Conservation (phyloP, 2,888 invertebrate genomes). For the Epirrhoe alternata region DNA sequence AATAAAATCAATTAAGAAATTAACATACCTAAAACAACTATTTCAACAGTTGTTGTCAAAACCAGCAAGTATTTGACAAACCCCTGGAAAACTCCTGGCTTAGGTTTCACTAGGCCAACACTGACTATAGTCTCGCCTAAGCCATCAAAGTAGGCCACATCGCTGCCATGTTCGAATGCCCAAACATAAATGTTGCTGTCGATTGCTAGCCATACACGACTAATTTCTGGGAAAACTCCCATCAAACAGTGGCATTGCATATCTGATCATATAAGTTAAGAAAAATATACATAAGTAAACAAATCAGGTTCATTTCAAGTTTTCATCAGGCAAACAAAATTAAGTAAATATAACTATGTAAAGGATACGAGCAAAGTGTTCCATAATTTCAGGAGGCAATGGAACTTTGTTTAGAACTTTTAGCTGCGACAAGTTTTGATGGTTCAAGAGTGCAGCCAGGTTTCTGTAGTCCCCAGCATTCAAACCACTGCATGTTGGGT, state of each 20-base stretch:
- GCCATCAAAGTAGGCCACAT: slow-evolving; percentile 98
- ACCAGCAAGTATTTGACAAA: slow-evolving; percentile 96
- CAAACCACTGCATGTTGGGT: slow-evolving; percentile 94
- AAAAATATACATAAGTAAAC: slow-evolving; percentile 35
- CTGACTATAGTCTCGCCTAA: slow-evolving; percentile 97
- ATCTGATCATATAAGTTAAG: slow-evolving; percentile 83
- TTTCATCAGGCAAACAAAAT: neutral
- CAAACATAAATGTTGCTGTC: slow-evolving; percentile 99
- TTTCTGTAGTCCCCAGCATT: slow-evolving; percentile 96
- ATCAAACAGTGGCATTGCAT: slow-evolving; percentile 98
- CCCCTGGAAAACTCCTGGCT: slow-evolving; percentile 93
- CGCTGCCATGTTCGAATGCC: slow-evolving; percentile 98
- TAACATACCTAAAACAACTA: slow-evolving; percentile 92
- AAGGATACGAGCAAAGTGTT: slow-evolving; percentile 98
- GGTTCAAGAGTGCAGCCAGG: slow-evolving; percentile 88
- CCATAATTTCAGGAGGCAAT: slow-evolving; percentile 96
- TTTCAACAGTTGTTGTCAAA: slow-evolving; percentile 97
- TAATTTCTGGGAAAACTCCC: slow-evolving; percentile 98
- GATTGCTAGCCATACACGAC: slow-evolving; percentile 98
- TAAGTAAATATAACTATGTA: slow-evolving; percentile 42
- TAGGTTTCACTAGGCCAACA: slow-evolving; percentile 96
- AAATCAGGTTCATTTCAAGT: neutral
- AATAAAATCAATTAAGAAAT: neutral
- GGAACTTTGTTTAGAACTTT: slow-evolving; percentile 93
- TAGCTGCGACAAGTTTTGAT: slow-evolving; percentile 90